These are phyloP conservation scores for Neotragus pygmaeus DNA, from an alignment of 2,113 vertebrate species.

Conservation along the genomic window DNA sequence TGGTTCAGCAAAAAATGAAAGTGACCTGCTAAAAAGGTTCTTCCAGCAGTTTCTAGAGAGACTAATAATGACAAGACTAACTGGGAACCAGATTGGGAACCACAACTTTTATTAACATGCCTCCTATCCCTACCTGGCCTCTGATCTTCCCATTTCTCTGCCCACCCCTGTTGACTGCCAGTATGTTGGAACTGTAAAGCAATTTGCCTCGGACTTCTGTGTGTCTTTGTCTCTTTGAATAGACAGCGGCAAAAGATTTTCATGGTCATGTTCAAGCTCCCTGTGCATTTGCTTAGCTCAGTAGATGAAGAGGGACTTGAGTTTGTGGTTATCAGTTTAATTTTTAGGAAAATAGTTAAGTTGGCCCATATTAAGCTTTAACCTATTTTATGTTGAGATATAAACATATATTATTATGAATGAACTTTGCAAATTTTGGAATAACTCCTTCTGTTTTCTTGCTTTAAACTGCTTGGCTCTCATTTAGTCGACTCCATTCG, in stretches of 20 bases:
- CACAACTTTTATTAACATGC: conserved; percentile 54
- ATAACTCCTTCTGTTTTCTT: background rate
- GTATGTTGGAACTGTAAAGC: background rate
- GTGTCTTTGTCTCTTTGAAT: conserved; percentile 44
- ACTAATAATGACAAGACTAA: conserved; percentile 65
- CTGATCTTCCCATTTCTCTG: too few relatives aligned
- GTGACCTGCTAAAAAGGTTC: conserved; percentile 74
- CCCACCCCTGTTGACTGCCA: background rate
- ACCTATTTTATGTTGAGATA: background rate
- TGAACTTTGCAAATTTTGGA: background rate
- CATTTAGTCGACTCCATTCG: conserved; percentile 93
- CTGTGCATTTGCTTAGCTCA: conserved; percentile 47
- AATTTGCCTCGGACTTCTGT: conserved; percentile 48
- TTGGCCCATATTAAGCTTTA: background rate
- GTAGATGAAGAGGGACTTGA: conserved; percentile 45
- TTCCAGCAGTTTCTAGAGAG: conserved; percentile 75
- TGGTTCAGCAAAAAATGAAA: conserved; percentile 79
- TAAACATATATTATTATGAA: background rate
- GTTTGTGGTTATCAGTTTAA: conserved; percentile 33
- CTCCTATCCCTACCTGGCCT: accelerated
- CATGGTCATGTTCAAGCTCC: background rate
- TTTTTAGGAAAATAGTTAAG: conserved; percentile 39
- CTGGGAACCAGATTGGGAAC: conserved; percentile 67
- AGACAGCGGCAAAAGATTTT: conserved; percentile 1
- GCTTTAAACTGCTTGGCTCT: background rate